Evolutionary conservation across 2,888 invertebrate species (phyloP), one percentile per base, ranked within the genome.

Genomic region (Rhingia campestris): DNA sequence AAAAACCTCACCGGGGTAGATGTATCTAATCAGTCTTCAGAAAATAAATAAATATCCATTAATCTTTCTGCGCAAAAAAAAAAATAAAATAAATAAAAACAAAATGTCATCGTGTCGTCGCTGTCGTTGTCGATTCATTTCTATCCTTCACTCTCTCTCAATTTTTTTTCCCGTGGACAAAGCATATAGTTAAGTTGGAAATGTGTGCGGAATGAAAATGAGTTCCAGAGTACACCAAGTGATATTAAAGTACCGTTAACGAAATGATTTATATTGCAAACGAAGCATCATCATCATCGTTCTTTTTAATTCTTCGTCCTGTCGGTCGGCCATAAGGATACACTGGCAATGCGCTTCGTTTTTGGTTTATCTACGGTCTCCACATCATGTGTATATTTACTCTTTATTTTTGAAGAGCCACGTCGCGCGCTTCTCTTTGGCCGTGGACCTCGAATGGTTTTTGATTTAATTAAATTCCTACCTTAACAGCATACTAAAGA

Each of bases 401-500:
- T 35, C 12, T 61, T 6, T 47, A 47, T 61, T 54, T 35, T 70
- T 49, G 3, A n/a, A n/a, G 2, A 63, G 47, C 49, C 70, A 70
- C 49, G 37, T 77, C 35, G 7, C 41, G 70, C 35, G 7, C 41
- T 63, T 33, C n/a, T 14, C 33, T 56, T 56, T 12, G 22, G 33
- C 45, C 54, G 47, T 49, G 49, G 32, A 30, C 10, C 22, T 9
- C 10, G 41, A 56, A 63, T 45, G 63, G 43, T 41, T 69, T 69
- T 75, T 64, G 51, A 53, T 70, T 63, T 75, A 58, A 75, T 81
- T 81, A 70, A 70, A 51, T 39, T 22, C 51, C 58, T 69, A 75
- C 75, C 69, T 64, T 47, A 41, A 10, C 33, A 39, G 58, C 41
- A 74, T 80, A 61, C 74, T 67, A 69, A 75, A 64, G 61, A 70